Evolutionary conservation across 2,797 vertebrate genomes (phyloP), one percentile per base, ranked within the genome.

Genomic region (Lycodopsis pacificus): DNA sequence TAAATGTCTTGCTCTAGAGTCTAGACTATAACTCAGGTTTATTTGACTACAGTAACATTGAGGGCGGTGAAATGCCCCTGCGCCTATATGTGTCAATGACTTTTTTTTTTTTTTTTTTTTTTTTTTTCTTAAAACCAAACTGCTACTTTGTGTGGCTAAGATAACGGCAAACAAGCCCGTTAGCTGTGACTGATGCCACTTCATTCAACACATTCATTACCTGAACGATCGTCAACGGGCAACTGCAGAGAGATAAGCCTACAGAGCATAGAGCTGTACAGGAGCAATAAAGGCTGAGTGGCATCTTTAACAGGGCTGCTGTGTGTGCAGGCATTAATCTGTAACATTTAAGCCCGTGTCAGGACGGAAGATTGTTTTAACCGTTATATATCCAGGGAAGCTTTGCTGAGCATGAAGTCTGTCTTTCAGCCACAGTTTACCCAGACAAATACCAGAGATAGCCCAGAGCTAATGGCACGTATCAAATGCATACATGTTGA

Each of bases 151-250:
- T 91, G 85, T 77, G 79, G 59, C 74, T 84, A 91, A 93, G 93
- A 95, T 94, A 94, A 94, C 85, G 38, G 80, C 84, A 82, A 89
- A 87, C 89, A 91, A 82, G 85, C 84, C 77, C 49, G 79, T 88
- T 92, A 78, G 86, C 85, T 71, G 86, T 94, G 91, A 94, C 84
- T 79, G 88, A 94, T 92, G 88, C 71, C 80, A 82, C 85, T 92
- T 93, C 80, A 87, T 91, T 93, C 90, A 91, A 91, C 86, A 88
- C 91, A 91, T 92, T 89, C 84, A 92, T 94, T 93, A 90, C 85
- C 70, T 73, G 76, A 90, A 93, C 58, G 74, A 87, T 81, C 63
- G 56, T 76, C 36, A n/a, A 76, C 83, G 82, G 71, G 84, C 87
- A 65, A 90, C 73, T 61, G 77, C 68, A 30, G 73, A 46, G 80